Base-by-base conservation (phyloP, 2,888 invertebrate species). In the Apamea sordens region DNA sequence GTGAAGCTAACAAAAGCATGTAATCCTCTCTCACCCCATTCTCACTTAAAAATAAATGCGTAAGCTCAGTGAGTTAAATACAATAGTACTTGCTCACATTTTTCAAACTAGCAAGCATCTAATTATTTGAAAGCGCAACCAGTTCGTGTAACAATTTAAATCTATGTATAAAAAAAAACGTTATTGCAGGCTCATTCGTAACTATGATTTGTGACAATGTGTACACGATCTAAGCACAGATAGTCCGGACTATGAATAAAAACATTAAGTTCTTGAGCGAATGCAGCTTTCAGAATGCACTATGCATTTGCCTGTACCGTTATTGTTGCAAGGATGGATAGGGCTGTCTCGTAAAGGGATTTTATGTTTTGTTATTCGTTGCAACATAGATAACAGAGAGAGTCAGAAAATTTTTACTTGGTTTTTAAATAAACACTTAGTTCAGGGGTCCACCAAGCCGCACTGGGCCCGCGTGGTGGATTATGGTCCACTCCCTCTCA, bases 261-360 rank as follows among this genome's bases (percentile, higher is more conserved):
- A 41, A 21, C 61, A 67, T 76, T 72, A 79, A 79, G 32, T 69
- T 59, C 76, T 80, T 65, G 50, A 65, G 63, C 6, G 36, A 86
- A 87, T 80, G 74, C n/a, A 64, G 70, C 74, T 84, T 84, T 77
- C 18, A 53, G 64, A 84, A 85, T 85, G 76, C 85, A 77, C 87
- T 75, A 53, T 84, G 85, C 85, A 84, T 85, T 86, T 74, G 73
- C 24, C 2, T 76, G 56, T 72, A 84, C 85, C 74, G 80, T 87
- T 85, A 85, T 69, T 75, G 76, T 84, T 72, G n/a, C 32, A 24
- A 72, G 41, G 32, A 32, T 24, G 7, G 18, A 36, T 73, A 87
- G 80, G 87, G 85, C 8, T 87, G 84, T 4, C 44, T 1, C 65
- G 0, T 28, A 21, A 21, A 41, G 36, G 59, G 10, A 1, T 70